Conservation (phyloP, 1,140 invertebrate species). For the Drosophila asahinai region DNA sequence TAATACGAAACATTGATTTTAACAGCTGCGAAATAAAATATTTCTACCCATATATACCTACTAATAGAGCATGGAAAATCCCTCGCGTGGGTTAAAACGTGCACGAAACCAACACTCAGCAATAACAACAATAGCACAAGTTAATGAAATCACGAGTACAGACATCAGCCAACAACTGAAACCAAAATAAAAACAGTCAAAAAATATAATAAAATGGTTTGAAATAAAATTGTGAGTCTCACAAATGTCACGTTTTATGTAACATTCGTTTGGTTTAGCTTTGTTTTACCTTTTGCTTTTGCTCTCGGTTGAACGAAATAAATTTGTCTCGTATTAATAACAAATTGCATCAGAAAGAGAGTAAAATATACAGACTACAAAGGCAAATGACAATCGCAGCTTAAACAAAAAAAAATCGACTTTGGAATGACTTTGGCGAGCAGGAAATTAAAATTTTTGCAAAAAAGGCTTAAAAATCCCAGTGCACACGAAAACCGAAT, state of each 20-base stretch:
- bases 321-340: constrained; percentile 46
- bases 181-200: constrained; percentile 12
- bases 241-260: constrained; percentile 75
- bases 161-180: constrained; percentile 28
- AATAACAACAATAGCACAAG: constrained; percentile 20
- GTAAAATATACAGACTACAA: constrained; percentile 24
- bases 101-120: constrained; percentile 27
- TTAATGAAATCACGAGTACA: constrained; percentile 20
- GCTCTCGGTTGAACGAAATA: constrained; percentile 19
- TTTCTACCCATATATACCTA: background rate
- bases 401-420: constrained; percentile 55
- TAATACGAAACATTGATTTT: background rate
- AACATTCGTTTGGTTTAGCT: constrained; percentile 44
- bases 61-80: constrained; percentile 7
- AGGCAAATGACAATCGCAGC: constrained; percentile 43
- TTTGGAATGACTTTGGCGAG: constrained; percentile 34
- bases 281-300: constrained; percentile 9
- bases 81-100: constrained; percentile 55
- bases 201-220: constrained; percentile 20
- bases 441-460: constrained; percentile 61
- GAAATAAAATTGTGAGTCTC: constrained; percentile 41
- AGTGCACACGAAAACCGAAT: constrained; percentile 44
- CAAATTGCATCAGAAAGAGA: constrained; percentile 39
- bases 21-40: background rate
- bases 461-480: constrained; percentile 41